Conservation (phyloP, 35 echinoderm and acorn worm genomes). For the Strongylocentrotus purpuratus region DNA sequence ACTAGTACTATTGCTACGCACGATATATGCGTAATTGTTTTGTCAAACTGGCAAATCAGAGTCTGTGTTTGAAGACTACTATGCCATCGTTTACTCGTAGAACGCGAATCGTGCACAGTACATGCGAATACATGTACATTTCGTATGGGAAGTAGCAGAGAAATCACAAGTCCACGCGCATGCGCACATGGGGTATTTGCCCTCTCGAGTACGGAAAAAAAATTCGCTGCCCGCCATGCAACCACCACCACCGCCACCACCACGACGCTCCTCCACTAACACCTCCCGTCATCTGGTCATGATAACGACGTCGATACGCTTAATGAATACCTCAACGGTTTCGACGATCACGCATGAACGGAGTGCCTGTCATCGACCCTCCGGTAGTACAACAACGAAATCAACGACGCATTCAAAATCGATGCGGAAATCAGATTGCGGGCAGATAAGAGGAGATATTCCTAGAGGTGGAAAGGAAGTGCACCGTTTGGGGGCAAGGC, state of each 20-base stretch:
- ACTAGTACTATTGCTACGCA: too few relatives aligned
- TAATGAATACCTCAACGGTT: conserved; percentile 51
- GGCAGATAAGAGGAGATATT: neutral
- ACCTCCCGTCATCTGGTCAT: conserved; percentile 1
- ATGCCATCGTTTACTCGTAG: too few relatives aligned
- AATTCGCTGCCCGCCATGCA: neutral
- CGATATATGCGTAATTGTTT: too few relatives aligned
- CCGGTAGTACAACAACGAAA: neutral
- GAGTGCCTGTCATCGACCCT: conserved; percentile 27
- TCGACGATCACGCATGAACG: conserved; percentile 29
- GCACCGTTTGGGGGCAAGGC: neutral
- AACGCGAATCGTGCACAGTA: too few relatives aligned
- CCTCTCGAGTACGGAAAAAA: too few relatives aligned
- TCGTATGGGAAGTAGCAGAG: too few relatives aligned
- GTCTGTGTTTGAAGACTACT: too few relatives aligned
- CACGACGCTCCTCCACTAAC: neutral
- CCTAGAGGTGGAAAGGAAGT: neutral
- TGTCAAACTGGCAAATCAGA: too few relatives aligned
- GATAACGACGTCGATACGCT: conserved; percentile 25
- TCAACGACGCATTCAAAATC: neutral
- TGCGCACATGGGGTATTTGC: too few relatives aligned
- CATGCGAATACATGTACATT: too few relatives aligned
- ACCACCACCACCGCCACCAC: neutral
- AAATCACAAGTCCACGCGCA: too few relatives aligned
- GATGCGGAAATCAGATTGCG: neutral